Percentiles rank a stretch among this genome's conserved stretches.
Conservation (phyloP, 2,113 vertebrate species). For the Leptobrachium leishanense region DNA sequence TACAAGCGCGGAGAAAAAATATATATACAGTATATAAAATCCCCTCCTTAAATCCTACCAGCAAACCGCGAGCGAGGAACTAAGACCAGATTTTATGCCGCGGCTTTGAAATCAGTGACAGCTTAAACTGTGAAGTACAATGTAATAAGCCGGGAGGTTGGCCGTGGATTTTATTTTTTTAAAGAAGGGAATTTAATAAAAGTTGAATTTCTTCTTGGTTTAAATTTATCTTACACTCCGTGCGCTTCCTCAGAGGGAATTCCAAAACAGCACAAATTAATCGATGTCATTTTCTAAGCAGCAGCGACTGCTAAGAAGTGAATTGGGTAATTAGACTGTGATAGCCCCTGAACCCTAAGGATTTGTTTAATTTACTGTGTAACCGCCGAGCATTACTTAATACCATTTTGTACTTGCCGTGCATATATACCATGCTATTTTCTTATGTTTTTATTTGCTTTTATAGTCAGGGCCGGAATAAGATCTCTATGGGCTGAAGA, state of each 20-base stretch:
- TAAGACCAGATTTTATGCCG: not conserved
- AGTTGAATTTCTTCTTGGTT: constrained; percentile 33
- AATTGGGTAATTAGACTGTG: constrained; percentile 58
- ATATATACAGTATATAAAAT: not conserved
- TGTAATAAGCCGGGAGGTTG: not conserved
- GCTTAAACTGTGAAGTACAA: not conserved
- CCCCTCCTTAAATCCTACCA: not conserved
- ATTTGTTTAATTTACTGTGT: constrained; percentile 61
- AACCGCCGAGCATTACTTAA: constrained; percentile 55
- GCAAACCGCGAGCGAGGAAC: not conserved
- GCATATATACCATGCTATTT: not conserved
- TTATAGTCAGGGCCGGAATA: too few species aligned
- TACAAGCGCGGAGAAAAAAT: not conserved
- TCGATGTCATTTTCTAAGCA: constrained; percentile 37
- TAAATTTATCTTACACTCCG: constrained; percentile 35
- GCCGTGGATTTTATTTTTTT: not conserved
- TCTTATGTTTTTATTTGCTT: constrained; percentile 8
- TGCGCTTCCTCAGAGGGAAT: constrained; percentile 20
- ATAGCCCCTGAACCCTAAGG: constrained; percentile 55
- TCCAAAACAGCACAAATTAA: constrained; percentile 49
- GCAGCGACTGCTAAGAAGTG: constrained; percentile 1
- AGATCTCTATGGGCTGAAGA: too few species aligned
- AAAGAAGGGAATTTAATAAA: constrained; percentile 31
- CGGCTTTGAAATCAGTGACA: constrained; percentile 2
- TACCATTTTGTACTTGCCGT: constrained; percentile 5